A percentile compares a stretch with the other conserved stretches of the same genome.
These are phyloP conservation scores for Dicentrarchus labrax DNA, from an alignment of 2,113 vertebrate genomes.

Conservation along the genomic window DNA sequence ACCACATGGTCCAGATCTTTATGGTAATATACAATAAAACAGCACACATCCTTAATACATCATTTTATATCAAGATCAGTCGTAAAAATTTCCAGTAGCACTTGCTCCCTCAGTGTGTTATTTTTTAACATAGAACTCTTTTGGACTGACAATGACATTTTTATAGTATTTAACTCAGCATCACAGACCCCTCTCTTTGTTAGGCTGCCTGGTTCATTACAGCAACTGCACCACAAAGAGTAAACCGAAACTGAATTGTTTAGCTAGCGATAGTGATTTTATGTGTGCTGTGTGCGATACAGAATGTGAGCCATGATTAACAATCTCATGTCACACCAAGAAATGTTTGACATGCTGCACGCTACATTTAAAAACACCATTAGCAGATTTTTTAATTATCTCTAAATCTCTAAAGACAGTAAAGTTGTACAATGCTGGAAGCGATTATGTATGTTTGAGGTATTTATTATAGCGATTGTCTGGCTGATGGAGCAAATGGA, in stretches of 20 bases:
- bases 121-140: too few species aligned
- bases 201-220: background rate
- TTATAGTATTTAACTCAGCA: background rate
- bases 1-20: conserved; percentile 95
- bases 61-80: background rate
- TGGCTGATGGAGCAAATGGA: background rate
- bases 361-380: too few species aligned
- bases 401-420: too few species aligned
- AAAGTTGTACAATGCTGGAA: background rate
- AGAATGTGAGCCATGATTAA: too few species aligned
- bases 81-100: background rate
- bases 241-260: background rate
- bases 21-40: conserved; percentile 84
- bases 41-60: conserved; percentile 1
- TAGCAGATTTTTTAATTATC: too few species aligned
- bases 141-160: background rate
- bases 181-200: background rate
- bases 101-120: background rate
- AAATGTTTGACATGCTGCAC: too few species aligned
- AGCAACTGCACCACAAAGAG: background rate
- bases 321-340: too few species aligned
- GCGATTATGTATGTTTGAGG: background rate
- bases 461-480: background rate
- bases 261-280: background rate
- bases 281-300: too few species aligned